phyloP scores from a whole-genome alignment of 2,113 vertebrate genomes.

The Australoheros scitulus region DNA sequence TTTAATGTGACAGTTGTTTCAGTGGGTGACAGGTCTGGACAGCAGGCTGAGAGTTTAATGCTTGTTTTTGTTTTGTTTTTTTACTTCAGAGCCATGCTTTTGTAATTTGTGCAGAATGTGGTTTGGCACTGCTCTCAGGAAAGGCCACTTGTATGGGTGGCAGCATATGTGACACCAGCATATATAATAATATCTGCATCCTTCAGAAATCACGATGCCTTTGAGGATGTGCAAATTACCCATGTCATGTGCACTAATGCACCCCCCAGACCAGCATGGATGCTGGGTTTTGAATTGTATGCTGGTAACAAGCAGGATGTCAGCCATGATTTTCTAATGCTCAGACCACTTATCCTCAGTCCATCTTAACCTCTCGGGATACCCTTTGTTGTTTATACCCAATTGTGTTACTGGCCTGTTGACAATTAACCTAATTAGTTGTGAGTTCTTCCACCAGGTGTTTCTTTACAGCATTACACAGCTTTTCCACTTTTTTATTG shows the following conservation, averaged over 20 bases:
- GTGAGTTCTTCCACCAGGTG: neutral
- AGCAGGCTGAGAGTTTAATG: no score
- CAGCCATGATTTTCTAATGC: neutral
- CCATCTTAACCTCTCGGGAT: neutral
- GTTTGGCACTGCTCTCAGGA: neutral
- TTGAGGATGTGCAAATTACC: neutral
- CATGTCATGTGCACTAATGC: neutral
- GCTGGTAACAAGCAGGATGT: neutral
- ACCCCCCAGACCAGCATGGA: neutral
- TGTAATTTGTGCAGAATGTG: no score
- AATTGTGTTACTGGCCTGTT: neutral
- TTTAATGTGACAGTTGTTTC: constrained; percentile 2
- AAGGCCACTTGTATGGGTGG: neutral
- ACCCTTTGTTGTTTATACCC: neutral
- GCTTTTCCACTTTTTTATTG: neutral
- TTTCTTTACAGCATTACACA: neutral
- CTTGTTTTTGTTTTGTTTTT: no score
- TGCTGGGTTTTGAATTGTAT: neutral
- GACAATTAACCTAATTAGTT: neutral
- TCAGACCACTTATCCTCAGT: neutral
- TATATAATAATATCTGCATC: neutral
- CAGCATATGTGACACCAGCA: neutral
- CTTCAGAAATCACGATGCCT: neutral
- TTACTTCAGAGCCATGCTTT: no score
- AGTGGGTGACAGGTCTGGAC: neutral